Evolutionary conservation across 2,888 invertebrate genomes (phyloP).

Genomic region (Aphrophora alni): DNA sequence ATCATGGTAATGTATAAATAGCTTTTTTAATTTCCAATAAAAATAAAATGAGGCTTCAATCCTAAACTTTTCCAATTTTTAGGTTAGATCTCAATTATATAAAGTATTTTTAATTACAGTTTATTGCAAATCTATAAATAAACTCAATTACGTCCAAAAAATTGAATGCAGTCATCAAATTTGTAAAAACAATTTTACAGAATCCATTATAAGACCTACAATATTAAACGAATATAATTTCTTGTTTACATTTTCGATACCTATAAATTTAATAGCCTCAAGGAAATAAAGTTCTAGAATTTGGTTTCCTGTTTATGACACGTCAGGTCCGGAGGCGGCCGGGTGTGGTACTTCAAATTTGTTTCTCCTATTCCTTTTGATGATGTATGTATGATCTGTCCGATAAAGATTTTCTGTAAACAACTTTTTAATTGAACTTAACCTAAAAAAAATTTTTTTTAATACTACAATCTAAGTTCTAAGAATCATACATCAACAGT

Average conservation of each 20-base stretch:
- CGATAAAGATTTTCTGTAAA: background rate
- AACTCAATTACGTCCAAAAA: too few species aligned
- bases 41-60: too few species aligned
- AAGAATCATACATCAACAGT: background rate
- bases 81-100: too few species aligned
- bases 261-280: background rate
- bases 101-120: too few species aligned
- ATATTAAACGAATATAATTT: too few species aligned
- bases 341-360: slow-evolving; percentile 31
- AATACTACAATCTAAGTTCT: background rate
- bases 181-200: too few species aligned
- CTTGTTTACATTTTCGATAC: background rate
- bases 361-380: background rate
- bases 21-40: too few species aligned
- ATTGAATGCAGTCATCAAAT: too few species aligned
- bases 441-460: background rate
- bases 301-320: slow-evolving; percentile 21
- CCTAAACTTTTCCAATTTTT: too few species aligned
- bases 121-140: too few species aligned
- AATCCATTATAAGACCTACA: too few species aligned
- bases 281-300: background rate
- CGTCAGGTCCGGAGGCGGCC: slow-evolving; percentile 9
- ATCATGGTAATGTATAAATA: too few species aligned
- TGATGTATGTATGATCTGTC: background rate
- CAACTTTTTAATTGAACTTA: background rate